phyloP scores from a whole-genome alignment of 1,140 invertebrate species.

The Papilio glaucus region DNA sequence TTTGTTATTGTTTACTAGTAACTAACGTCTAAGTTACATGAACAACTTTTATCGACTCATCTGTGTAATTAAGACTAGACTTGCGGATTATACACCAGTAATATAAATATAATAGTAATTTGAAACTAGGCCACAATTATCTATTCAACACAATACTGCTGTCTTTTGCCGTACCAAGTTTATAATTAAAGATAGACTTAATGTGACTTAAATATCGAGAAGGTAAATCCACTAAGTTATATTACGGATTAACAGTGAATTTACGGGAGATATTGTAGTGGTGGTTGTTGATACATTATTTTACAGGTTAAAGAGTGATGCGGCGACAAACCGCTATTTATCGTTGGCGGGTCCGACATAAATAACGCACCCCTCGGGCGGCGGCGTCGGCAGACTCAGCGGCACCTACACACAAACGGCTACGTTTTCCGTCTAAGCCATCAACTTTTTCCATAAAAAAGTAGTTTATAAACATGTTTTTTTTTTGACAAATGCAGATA shows the following conservation, averaged over 20 bases:
- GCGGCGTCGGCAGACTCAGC: constrained; percentile 55
- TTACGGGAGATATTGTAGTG: constrained; percentile 28
- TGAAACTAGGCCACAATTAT: constrained; percentile 25
- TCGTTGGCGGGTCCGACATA: constrained; percentile 66
- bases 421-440: constrained; percentile 31
- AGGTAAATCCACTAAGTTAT: constrained; percentile 27
- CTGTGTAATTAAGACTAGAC: constrained; percentile 23
- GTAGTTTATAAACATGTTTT: constrained; percentile 59
- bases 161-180: not conserved
- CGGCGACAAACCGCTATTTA: constrained; percentile 77
- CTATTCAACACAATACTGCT: not conserved
- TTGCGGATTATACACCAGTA: not conserved
- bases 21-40: not conserved
- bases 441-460: constrained; percentile 46
- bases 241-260: constrained; percentile 7
- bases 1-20: not conserved
- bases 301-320: constrained; percentile 68
- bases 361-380: constrained; percentile 67
- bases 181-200: not conserved
- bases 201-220: not conserved
- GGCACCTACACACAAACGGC: constrained; percentile 53
- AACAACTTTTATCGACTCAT: constrained; percentile 21
- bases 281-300: constrained; percentile 51
- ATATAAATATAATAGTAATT: not conserved
- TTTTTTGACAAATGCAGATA: constrained; percentile 34